Percentiles rank a stretch among this genome's conserved stretches.
phyloP scores from a whole-genome alignment of 2,113 vertebrate genomes.

The Ophiodon elongatus region DNA sequence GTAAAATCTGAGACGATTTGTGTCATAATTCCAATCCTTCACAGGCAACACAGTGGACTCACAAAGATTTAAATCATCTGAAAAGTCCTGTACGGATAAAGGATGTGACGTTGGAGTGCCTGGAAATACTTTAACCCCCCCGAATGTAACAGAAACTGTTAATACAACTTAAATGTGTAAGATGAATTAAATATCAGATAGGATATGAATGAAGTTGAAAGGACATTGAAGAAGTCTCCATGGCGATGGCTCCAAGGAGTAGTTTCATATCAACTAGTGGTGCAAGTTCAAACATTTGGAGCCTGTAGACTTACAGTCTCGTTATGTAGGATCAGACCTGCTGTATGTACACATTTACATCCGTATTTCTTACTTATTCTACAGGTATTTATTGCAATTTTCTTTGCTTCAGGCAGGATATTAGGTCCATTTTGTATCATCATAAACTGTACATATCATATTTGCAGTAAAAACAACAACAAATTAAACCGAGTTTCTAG shows the following conservation, averaged over 20 bases:
- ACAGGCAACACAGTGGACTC: neutral
- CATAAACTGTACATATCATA: neutral
- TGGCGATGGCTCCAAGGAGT: neutral
- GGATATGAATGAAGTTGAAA: neutral
- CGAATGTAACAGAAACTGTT: neutral
- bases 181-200: neutral
- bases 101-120: neutral
- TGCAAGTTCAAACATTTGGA: neutral
- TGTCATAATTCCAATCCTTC: neutral
- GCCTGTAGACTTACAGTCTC: neutral
- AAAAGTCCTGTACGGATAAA: neutral
- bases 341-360: too few relatives aligned
- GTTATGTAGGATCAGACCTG: neutral
- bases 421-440: neutral
- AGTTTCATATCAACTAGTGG: neutral
- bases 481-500: neutral
- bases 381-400: neutral
- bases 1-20: conserved; percentile 4
- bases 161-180: neutral
- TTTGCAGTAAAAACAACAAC: neutral
- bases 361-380: neutral
- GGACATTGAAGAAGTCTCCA: neutral
- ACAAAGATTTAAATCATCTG: neutral
- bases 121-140: conserved; percentile 13
- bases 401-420: neutral